A percentile compares a stretch with the other conserved stretches of the same genome.
phyloP scores from a whole-genome alignment of 2,113 vertebrate genomes.

The Cranoglanis bouderius region DNA sequence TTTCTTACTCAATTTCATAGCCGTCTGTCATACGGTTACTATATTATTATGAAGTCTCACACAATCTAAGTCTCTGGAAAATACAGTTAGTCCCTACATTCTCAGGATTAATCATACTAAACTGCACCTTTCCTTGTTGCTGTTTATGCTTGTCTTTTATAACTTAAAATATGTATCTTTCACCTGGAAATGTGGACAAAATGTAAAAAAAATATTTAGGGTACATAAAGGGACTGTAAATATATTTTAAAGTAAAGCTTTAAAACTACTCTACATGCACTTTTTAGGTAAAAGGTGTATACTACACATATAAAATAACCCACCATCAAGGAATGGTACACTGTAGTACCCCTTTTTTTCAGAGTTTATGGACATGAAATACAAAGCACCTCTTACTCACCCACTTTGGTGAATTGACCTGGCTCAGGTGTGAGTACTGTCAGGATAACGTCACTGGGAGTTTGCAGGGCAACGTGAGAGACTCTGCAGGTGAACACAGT shows the following conservation, averaged over 20 bases:
- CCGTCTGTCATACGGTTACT: neutral
- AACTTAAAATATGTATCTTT: neutral
- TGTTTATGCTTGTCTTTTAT: neutral
- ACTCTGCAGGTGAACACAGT: conserved; percentile 78
- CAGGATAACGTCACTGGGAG: conserved; percentile 57
- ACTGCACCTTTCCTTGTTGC: neutral
- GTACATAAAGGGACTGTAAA: neutral
- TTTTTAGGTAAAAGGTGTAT: neutral
- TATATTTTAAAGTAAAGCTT: neutral
- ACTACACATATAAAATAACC: neutral
- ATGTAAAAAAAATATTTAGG: neutral
- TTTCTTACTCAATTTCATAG: neutral
- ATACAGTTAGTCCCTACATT: neutral
- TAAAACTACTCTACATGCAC: neutral
- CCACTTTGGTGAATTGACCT: conserved; percentile 51
- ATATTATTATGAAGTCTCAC: neutral
- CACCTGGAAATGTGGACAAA: neutral
- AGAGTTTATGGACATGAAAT: neutral
- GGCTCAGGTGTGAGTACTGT: conserved; percentile 58
- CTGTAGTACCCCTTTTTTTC: neutral
- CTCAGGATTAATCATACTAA: neutral
- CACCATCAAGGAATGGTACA: neutral
- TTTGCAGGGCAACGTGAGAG: conserved; percentile 68
- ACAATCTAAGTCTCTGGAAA: neutral
- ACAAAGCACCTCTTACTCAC: neutral